These are phyloP conservation scores for Protonemura montana DNA, from an alignment of 2,888 invertebrate species.

Conservation along the genomic window DNA sequence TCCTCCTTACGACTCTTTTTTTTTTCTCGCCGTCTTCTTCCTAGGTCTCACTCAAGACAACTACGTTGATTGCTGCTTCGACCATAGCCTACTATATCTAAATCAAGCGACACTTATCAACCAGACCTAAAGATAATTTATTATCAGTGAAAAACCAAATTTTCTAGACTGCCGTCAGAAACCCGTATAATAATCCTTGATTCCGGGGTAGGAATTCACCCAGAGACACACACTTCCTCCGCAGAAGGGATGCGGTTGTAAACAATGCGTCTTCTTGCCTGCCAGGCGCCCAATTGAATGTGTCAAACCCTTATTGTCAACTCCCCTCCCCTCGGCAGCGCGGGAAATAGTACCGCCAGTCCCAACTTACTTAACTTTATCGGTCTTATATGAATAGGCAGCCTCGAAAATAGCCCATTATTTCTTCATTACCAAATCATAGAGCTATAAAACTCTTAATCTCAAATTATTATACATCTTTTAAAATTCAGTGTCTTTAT, in stretches of 20 bases:
- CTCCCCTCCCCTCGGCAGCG: neutral
- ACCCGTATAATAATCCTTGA: neutral
- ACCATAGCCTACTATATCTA: neutral
- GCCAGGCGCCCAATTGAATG: neutral
- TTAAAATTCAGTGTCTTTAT: neutral
- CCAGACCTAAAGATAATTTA: neutral
- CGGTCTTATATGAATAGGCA: constrained; percentile 41
- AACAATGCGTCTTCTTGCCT: constrained; percentile 23
- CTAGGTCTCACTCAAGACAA: neutral
- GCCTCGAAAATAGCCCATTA: constrained; percentile 20
- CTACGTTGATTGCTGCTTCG: neutral
- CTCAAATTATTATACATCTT: neutral
- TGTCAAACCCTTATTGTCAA: neutral
- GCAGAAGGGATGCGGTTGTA: neutral
- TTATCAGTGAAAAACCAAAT: neutral
- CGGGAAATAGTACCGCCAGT: constrained; percentile 15
- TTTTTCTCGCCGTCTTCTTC: no score
- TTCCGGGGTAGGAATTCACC: constrained; percentile 9
- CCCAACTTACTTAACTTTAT: constrained; percentile 36
- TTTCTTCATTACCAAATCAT: constrained; percentile 7
- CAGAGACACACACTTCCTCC: neutral
- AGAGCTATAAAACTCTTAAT: neutral
- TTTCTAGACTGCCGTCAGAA: neutral
- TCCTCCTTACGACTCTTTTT: no score
- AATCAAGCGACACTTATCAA: neutral